Evolutionary conservation across 2,888 invertebrate genomes (phyloP), one percentile per base, ranked within the genome.

Genomic region (Cetonia aurata): DNA sequence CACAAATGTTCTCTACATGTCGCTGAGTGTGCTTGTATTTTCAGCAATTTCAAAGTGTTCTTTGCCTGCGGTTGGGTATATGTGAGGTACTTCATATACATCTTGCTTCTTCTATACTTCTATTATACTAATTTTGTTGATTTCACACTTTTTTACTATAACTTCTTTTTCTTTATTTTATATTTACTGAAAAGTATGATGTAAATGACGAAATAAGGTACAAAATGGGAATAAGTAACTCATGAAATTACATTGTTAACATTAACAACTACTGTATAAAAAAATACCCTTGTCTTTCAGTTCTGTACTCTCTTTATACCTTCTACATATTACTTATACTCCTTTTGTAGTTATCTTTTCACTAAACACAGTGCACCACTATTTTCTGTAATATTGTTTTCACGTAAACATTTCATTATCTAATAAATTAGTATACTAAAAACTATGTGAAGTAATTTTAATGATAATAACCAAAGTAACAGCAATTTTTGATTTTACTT

Each of bases 51-150:
- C 90, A 90, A 90, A 90, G 90, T 92, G 90, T 92, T 91, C 91
- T 92, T 92, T 91, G 92, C 91, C 88, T 92, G 92, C 90, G 92
- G 92, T 89, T 92, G 92, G 92, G 91, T 92, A 86, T 92, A 91
- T 88, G 90, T 91, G 89, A 92, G 92, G 92, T 92, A 92, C 88
- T 87, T 88, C 87, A 87, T 55, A 69, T 62, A 69, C 69, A 69
- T 69, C 69, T 69, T 69, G 69, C 69, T 69, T 69, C 69, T 69
- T 69, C 69, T 69, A 60, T 69, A 52, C 60, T 69, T 62, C 19
- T 68, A 57, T 56, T 56, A 31, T 42, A 57, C 57, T 57, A 15
- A 42, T 62, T 62, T 31, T 62, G 50, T 33, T 52, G 19, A 31
- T 37, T 52, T 31, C 48, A 17, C 13, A n/a, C 48, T 57, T 37